A percentile compares a stretch with the other conserved stretches of the same genome.
These are phyloP conservation scores for Aldrovandia affinis DNA, from an alignment of 2,797 vertebrate genomes.

Conservation along the genomic window DNA sequence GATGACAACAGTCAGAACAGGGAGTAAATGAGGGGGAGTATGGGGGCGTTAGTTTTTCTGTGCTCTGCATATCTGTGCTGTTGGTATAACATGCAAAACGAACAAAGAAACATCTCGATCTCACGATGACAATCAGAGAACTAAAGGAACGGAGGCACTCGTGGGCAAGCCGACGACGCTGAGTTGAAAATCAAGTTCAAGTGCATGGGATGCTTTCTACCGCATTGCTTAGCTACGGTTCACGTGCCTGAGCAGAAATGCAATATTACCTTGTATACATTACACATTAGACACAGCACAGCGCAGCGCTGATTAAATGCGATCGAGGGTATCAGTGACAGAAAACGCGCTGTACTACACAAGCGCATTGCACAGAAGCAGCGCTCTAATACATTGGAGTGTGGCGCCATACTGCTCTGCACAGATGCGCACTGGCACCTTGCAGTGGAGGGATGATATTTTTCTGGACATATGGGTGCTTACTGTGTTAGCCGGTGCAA, in stretches of 20 bases:
- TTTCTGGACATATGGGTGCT: constrained; percentile 23
- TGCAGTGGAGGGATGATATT: constrained; percentile 17
- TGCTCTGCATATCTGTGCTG: background rate
- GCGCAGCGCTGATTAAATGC: background rate
- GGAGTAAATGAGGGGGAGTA: background rate
- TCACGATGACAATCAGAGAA: background rate
- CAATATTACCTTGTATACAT: no score
- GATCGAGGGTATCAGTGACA: background rate
- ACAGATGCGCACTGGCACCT: background rate
- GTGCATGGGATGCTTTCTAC: no score
- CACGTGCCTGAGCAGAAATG: background rate
- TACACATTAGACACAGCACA: no score
- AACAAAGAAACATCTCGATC: background rate
- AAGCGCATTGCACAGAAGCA: background rate
- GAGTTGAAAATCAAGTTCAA: no score
- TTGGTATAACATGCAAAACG: background rate
- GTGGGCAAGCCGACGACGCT: no score
- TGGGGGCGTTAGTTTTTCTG: background rate
- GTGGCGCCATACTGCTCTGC: background rate
- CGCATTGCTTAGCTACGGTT: background rate
- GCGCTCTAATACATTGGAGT: background rate
- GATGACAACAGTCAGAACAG: background rate
- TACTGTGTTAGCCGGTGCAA: constrained; percentile 18
- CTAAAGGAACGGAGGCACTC: background rate
- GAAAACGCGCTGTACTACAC: background rate